Percentiles rank a stretch among this genome's conserved stretches.
phyloP scores from a whole-genome alignment of 2,797 vertebrate genomes.

The Pangasius sanitwongsei region DNA sequence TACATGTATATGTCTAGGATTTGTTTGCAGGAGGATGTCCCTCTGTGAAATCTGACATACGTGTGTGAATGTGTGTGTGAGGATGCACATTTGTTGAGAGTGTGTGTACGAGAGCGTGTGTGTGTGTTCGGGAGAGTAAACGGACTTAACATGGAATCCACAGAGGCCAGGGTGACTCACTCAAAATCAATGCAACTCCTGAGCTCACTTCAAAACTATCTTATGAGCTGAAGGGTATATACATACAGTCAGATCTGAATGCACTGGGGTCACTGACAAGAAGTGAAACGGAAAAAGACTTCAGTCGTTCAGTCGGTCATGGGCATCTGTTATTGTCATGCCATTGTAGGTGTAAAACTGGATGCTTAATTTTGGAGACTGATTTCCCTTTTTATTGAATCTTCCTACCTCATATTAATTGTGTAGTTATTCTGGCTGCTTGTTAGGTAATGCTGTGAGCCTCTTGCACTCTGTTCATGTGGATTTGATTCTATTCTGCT shows the following conservation, averaged over 20 bases:
- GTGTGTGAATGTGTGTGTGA: not conserved
- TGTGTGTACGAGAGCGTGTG: slow-evolving; percentile 48
- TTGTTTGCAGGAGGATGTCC: slow-evolving; percentile 11
- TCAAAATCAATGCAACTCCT: slow-evolving; percentile 64
- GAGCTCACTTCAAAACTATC: slow-evolving; percentile 32
- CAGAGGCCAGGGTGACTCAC: slow-evolving; percentile 65
- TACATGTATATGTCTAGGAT: not conserved
- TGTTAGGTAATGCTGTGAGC: not conserved
- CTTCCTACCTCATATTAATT: not conserved
- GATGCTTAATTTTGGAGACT: not conserved
- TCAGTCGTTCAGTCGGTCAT: slow-evolving; percentile 14
- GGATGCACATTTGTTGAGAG: not conserved
- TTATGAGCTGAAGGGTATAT: not conserved
- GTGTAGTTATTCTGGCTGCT: not conserved
- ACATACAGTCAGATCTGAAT: slow-evolving; percentile 14
- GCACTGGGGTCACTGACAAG: slow-evolving; percentile 20
- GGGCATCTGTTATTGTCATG: slow-evolving; percentile 32
- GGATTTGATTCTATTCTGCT: slow-evolving; percentile 23
- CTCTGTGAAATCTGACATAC: not conserved
- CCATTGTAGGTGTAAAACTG: not conserved
- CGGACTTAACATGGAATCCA: slow-evolving; percentile 40
- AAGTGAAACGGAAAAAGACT: slow-evolving; percentile 1
- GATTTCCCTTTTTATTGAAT: not conserved
- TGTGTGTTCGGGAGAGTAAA: slow-evolving; percentile 44
- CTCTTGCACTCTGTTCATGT: slow-evolving; percentile 1